These are phyloP conservation scores for Calypte anna DNA, from an alignment of 2,113 vertebrate species.

Conservation along the genomic window DNA sequence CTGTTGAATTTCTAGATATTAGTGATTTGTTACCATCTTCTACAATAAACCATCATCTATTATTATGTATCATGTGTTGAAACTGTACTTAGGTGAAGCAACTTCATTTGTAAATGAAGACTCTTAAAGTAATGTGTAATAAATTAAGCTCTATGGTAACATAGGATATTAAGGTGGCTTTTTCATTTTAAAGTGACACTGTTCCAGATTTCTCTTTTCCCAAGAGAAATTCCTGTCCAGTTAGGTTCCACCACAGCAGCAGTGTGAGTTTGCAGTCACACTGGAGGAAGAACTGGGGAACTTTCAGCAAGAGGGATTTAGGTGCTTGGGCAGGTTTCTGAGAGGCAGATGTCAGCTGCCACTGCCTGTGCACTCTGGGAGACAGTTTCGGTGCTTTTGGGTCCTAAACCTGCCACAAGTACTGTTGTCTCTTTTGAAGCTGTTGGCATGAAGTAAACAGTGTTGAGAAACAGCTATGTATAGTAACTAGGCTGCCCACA, in stretches of 20 bases:
- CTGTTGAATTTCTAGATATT: conserved; percentile 58
- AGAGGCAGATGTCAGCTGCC: background rate
- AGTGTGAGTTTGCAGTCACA: rapidly evolving
- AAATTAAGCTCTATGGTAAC: conserved; percentile 54
- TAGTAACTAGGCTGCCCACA: background rate
- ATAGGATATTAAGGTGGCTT: conserved; percentile 31
- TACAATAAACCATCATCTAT: conserved; percentile 51
- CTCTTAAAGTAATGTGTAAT: conserved; percentile 47
- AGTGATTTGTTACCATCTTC: conserved; percentile 42
- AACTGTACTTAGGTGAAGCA: conserved; percentile 66
- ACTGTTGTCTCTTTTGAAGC: background rate
- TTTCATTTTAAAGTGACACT: background rate
- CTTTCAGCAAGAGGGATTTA: background rate
- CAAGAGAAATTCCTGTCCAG: background rate
- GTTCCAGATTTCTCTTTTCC: background rate
- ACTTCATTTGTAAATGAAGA: conserved; percentile 69
- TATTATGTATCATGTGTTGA: conserved; percentile 56
- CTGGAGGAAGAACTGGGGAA: background rate
- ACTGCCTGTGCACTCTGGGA: background rate
- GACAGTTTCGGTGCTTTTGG: background rate
- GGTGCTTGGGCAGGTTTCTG: background rate
- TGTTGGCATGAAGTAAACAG: background rate
- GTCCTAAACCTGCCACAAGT: background rate
- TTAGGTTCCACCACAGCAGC: background rate
- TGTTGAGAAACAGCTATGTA: background rate